Percentiles rank a stretch among this genome's conserved stretches.
Evolutionary conservation across 2,113 vertebrate species (phyloP).

Genomic region (Rhea pennata): DNA sequence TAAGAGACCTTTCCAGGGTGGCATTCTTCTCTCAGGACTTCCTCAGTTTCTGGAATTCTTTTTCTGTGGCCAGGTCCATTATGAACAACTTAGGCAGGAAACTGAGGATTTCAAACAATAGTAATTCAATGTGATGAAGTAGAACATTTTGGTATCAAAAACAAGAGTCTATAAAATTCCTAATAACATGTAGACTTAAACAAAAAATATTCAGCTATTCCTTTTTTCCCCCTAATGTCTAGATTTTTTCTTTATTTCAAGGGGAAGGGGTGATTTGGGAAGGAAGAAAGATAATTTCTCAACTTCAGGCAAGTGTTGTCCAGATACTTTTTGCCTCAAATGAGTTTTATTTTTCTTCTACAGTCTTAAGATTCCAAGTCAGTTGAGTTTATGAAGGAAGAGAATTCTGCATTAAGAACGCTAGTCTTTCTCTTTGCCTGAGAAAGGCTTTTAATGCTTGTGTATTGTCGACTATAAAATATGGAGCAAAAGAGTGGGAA

Average conservation of each 20-base stretch:
- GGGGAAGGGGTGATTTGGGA: not conserved
- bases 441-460: slow-evolving; percentile 52
- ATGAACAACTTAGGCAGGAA: not conserved
- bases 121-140: not conserved
- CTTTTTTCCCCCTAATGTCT: not conserved
- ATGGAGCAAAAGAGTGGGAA: slow-evolving; percentile 52
- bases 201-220: not conserved
- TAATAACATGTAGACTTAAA: not conserved
- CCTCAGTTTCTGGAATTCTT: not conserved
- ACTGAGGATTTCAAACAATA: not conserved
- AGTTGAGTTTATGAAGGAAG: slow-evolving; percentile 41
- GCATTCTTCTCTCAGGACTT: not conserved
- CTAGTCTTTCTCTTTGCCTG: not conserved
- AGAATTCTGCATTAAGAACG: slow-evolving; percentile 20
- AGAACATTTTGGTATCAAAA: not conserved
- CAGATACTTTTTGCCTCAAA: not conserved
- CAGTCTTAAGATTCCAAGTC: slow-evolving; percentile 4
- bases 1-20: not conserved
- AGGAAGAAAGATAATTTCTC: not conserved
- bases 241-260: not conserved
- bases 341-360: slow-evolving; percentile 26
- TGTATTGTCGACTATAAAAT: slow-evolving; percentile 13
- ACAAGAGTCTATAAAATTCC: not conserved
- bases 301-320: not conserved
- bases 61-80: not conserved